Evolutionary conservation across 2,888 invertebrate genomes (phyloP).

Genomic region (Busseola fusca): DNA sequence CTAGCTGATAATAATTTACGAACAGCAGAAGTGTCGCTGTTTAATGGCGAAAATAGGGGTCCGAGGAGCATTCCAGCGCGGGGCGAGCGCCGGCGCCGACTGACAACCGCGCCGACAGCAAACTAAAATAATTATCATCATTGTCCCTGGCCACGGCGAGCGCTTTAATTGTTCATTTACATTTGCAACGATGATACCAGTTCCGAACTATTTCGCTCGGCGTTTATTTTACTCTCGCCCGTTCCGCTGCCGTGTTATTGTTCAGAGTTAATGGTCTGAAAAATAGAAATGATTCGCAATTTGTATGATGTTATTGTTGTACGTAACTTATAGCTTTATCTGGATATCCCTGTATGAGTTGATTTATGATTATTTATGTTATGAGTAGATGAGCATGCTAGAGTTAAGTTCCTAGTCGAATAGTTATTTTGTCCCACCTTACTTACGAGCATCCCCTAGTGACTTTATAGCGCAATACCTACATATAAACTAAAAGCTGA

Average conservation of each 20-base stretch:
- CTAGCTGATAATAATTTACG: conserved; percentile 88
- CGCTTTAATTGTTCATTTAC: conserved; percentile 89
- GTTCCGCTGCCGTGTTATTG: conserved; percentile 84
- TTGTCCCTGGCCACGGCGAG: conserved; percentile 87
- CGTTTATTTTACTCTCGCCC: conserved; percentile 85
- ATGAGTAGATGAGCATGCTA: conserved; percentile 26
- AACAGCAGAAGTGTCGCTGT: conserved; percentile 88
- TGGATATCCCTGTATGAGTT: conserved; percentile 61
- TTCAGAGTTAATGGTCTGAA: conserved; percentile 87
- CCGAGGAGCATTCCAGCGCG: conserved; percentile 86
- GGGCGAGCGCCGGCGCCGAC: conserved; percentile 69
- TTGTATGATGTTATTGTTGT: conserved; percentile 80
- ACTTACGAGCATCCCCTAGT: not conserved
- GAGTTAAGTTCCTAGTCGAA: conserved; percentile 21
- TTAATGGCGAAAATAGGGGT: conserved; percentile 84
- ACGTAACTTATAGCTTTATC: conserved; percentile 70
- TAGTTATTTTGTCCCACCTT: conserved; percentile 13
- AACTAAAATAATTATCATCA: conserved; percentile 89
- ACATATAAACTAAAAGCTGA: not conserved
- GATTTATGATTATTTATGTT: conserved; percentile 49
- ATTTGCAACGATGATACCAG: conserved; percentile 89
- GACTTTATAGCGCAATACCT: not conserved
- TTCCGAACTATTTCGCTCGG: conserved; percentile 86
- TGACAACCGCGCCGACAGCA: conserved; percentile 86
- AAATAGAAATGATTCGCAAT: conserved; percentile 87